Conservation (phyloP, 2,888 invertebrate species). For the Agonum fuliginosum region DNA sequence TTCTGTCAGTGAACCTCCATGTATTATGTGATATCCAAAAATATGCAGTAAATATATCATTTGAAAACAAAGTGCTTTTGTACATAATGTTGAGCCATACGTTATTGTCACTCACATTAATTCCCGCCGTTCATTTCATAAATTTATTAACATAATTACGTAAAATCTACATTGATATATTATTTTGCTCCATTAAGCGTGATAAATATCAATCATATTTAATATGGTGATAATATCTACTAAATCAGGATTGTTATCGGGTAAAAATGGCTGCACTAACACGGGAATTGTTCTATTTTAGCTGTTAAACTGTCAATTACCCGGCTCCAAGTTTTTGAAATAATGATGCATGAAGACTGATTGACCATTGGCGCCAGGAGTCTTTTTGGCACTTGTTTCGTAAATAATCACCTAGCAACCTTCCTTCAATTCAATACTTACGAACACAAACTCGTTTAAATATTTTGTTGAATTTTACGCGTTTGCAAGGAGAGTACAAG, state of each 20-base stretch:
- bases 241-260: constrained; percentile 7
- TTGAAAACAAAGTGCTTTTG: constrained; percentile 26
- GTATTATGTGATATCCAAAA: constrained; percentile 6
- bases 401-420: background rate
- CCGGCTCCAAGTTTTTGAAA: background rate
- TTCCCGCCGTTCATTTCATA: constrained; percentile 33
- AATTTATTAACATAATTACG: constrained; percentile 54
- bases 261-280: background rate
- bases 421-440: background rate
- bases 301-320: constrained; percentile 12
- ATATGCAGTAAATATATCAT: constrained; percentile 35
- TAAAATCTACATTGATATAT: constrained; percentile 46
- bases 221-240: constrained; percentile 51
- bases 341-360: constrained; percentile 25
- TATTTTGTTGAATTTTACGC: background rate
- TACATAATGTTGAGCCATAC: background rate
- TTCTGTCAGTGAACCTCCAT: background rate
- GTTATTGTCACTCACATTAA: constrained; percentile 50
- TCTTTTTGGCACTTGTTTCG: constrained; percentile 11
- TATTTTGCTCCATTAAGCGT: constrained; percentile 40
- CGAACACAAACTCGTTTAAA: background rate
- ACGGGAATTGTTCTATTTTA: too few species aligned
- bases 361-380: background rate
- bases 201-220: constrained; percentile 43
- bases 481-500: background rate